phyloP scores from a whole-genome alignment of 2,113 vertebrate species.

The Arenaria interpres region DNA sequence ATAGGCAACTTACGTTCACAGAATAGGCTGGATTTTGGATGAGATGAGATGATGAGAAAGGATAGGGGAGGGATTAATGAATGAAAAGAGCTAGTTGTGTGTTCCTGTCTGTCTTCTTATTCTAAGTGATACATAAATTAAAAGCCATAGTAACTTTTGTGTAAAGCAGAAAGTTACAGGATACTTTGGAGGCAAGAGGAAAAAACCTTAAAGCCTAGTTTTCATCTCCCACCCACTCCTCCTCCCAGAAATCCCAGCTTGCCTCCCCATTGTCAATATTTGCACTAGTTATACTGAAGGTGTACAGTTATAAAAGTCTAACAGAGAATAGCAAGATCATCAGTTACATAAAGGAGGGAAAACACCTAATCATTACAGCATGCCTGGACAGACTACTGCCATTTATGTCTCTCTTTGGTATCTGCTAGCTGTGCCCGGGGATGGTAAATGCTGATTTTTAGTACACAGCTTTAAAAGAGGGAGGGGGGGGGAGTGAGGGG shows the following conservation, averaged over 20 bases:
- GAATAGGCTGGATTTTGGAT: conserved; percentile 1
- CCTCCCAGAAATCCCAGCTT: conserved; percentile 13
- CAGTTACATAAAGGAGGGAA: not conserved
- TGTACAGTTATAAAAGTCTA: not conserved
- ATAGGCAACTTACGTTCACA: conserved; percentile 15
- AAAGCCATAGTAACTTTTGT: not conserved
- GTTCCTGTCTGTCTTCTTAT: not conserved
- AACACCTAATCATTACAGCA: not conserved
- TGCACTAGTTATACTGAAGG: not conserved
- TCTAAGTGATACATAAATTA: not conserved
- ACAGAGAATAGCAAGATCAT: not conserved
- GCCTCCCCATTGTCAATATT: conserved; percentile 17
- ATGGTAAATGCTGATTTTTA: not conserved
- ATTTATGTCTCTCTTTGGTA: not conserved
- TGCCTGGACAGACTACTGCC: not conserved
- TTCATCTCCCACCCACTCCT: not conserved
- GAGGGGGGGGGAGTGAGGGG: not conserved
- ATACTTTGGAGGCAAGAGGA: not conserved
- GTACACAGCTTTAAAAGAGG: not conserved
- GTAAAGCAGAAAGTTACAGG: not conserved
- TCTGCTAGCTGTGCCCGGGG: not conserved
- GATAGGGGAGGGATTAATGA: not conserved
- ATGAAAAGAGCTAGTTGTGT: not conserved
- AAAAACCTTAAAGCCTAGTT: not conserved
- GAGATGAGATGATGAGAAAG: not conserved